Evolutionary conservation across 2,888 invertebrate species (phyloP), one percentile per base, ranked within the genome.

Genomic region (Metalampra italica): DNA sequence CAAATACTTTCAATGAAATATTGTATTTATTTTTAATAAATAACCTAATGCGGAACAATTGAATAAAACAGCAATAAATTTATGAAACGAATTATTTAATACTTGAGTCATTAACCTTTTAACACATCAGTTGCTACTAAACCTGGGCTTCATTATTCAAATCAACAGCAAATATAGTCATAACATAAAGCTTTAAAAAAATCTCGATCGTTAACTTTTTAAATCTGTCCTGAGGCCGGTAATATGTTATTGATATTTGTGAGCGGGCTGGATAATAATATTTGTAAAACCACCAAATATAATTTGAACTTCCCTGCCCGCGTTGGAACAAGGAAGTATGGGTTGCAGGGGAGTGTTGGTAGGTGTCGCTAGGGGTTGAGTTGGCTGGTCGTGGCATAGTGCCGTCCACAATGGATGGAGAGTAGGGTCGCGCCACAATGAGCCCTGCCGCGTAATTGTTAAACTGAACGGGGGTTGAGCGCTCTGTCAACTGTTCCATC

Each of bases 231-330:
- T 71, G 76, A 77, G 77, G 82, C 81, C 72, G 72, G 82, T 87
- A 87, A 86, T 85, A 84, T 82, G 81, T 84, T 87, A 88, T 87
- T 89, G 88, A 87, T 89, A 88, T 88, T 87, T 86, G 82, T 85
- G 81, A 85, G 83, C 84, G 77, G 80, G 75, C 78, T 74, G 82
- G 85, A 85, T 88, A 88, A 88, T 87, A 88, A 89, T 89, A 88
- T 88, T 89, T 89, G 87, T 86, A 75, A 69, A 61, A 64, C 62
- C 67, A 55, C 51, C 85, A 79, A 78, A 50, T 57, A 50, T 78
- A 68, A 50, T 36, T 54, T 72, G 82, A 75, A 36, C 83, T 66
- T 39, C 65, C 65, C 54, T 56, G 59, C 61, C 70, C 53, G 58
- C 57, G 56, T 51, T 48, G 46, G 47, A 15, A 51, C 49, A 44